Evolutionary conservation across 2,888 invertebrate species (phyloP), one percentile per base, ranked within the genome.

Genomic region (Lordiphosa andalusiaca): DNA sequence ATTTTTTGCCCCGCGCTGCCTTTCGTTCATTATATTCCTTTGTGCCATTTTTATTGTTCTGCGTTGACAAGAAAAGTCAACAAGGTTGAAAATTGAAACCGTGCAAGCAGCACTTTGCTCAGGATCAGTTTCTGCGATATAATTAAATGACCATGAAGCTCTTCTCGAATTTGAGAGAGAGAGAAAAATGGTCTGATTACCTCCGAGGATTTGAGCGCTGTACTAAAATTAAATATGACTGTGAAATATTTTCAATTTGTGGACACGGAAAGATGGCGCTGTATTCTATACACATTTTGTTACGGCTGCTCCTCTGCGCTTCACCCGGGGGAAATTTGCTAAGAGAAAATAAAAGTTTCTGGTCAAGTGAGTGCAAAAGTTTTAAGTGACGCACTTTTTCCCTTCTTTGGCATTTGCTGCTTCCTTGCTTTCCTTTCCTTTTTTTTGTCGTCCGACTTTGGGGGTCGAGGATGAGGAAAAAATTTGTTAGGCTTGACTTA

Each of bases 331-430:
- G 80, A 81, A 81, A 81, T 81, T 83, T 71, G 69, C 77, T 61
- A 81, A 85, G 81, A 76, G 80, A 85, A 81, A 85, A 81, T 81
- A 81, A 80, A 80, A 81, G 84, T 81, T 80, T 83, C 73, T 81
- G 85, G 80, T 80, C 80, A 80, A 80, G 80, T 85, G 85, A 85
- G 81, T 85, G 80, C 81, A 71, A 81, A 80, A 81, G 77, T 81
- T 81, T 81, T 81, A 81, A 85, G 80, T 81, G 80, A 81, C 85
- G 80, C 80, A 81, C 83, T 81, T 81, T 83, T 71, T 65, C 51
- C 33, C 53, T 47, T 61, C 49, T 41, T 42, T 21, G 6, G 5
- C 19, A 16, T 13, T 25, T 12, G 49, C 5, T 30, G 9, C 30
- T 36, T 33, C 13, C 50, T 39, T 41, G 19, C 35, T 39, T 21